Evolutionary conservation across 2,797 vertebrate species (phyloP).

Genomic region (Spizella passerina): DNA sequence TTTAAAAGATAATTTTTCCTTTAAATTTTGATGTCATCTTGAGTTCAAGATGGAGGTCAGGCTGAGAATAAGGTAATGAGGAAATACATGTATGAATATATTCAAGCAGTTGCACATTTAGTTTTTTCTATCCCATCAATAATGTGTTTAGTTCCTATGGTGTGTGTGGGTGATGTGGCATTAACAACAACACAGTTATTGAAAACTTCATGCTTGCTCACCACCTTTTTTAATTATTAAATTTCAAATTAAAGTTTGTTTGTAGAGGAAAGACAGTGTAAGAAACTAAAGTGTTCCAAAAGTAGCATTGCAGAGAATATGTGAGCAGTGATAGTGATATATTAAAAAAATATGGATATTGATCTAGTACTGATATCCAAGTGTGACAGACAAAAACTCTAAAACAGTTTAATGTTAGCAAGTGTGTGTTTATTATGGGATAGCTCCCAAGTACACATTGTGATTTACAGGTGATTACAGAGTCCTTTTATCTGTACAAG

Average conservation of each 20-base stretch:
- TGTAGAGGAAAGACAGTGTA: not conserved
- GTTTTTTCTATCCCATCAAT: not conserved
- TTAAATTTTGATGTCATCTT: not conserved
- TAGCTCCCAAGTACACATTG: too few relatives aligned
- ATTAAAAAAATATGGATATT: too few relatives aligned
- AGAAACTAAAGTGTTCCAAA: not conserved
- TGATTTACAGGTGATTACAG: too few relatives aligned
- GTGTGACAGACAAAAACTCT: too few relatives aligned
- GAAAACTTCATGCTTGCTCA: not conserved
- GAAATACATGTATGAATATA: not conserved
- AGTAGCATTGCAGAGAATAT: rapidly evolving
- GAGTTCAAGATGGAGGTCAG: not conserved
- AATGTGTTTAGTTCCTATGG: rapidly evolving
- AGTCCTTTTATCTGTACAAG: too few relatives aligned
- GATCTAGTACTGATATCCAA: too few relatives aligned
- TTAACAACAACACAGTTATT: not conserved
- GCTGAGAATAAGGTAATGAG: not conserved
- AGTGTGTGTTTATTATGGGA: too few relatives aligned
- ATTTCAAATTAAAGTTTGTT: not conserved
- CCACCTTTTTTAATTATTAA: not conserved
- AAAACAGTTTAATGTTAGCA: too few relatives aligned
- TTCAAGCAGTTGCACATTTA: not conserved
- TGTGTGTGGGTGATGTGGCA: not conserved
- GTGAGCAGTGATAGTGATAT: too few relatives aligned
- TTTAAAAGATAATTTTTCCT: not conserved